Evolutionary conservation across 2,113 vertebrate genomes (phyloP), one percentile per base, ranked within the genome.

Genomic region (Puma concolor): DNA sequence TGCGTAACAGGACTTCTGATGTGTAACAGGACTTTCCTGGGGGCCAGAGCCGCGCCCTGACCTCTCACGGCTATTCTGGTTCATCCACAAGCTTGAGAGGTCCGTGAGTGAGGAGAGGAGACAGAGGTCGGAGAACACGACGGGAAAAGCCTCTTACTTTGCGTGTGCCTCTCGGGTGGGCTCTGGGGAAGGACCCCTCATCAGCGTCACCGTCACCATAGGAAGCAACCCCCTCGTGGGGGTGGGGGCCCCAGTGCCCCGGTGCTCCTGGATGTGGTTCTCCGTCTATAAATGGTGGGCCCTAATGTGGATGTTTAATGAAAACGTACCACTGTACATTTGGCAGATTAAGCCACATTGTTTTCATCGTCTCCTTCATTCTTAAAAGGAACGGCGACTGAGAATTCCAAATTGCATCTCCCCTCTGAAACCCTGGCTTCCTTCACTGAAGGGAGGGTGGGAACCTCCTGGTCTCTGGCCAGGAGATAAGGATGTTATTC

Each of bases 401-500:
- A 66, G 57, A 44, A 91, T 84, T 91, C 69, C 67, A 52, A 13
- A 36, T 17, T 52, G 86, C 66, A 82, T 72, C 67, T 38, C 57
- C 76, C 71, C 4, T 6, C 33, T 0, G 17, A 14, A 44, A 19
- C 48, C 66, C 60, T 1, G 16, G n/a, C 25, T 50, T 80, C 48
- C 41, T 67, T 80, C 6, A 2, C 1, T 0, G 95, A 41, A 31
- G 33, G 38, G 60, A 48, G 1, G 25, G 41, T 41, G 74, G 74
- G 3, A 54, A 25, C 15, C 10, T 48, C 69, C 52, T 3, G 25
- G 86, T 23, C 36, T 44, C 79, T 2, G 21, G 69, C 83, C 7
- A 4, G 31, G 67, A 96, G 97, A 97, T 88, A 92, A 92, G 79
- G 72, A 31, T 95, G 92, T 69, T 91, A 63, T 48, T 80, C 80